These are phyloP conservation scores for Branchellion lobata DNA, from an alignment of 2,888 invertebrate genomes.

Conservation along the genomic window DNA sequence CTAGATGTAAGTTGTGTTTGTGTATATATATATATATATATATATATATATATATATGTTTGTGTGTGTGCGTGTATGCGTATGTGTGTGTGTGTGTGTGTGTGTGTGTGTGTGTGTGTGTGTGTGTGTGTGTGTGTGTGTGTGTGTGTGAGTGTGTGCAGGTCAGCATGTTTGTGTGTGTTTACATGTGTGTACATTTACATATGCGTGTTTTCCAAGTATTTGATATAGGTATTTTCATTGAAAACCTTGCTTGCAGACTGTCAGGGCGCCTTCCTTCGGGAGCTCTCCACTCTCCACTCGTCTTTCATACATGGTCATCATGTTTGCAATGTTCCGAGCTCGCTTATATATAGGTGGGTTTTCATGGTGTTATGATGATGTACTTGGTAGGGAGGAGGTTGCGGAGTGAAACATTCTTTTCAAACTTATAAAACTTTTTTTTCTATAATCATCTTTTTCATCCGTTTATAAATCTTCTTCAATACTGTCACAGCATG, in stretches of 20 bases:
- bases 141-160: slow-evolving; percentile 38
- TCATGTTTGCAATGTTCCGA: slow-evolving; percentile 82
- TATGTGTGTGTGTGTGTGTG: slow-evolving; percentile 46
- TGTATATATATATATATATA: neutral
- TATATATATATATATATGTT: slow-evolving; percentile 31
- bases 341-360: slow-evolving; percentile 76
- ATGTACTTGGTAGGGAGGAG: no score
- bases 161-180: neutral
- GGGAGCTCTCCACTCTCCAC: slow-evolving; percentile 69
- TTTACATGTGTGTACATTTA: no score
- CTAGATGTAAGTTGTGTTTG: slow-evolving; percentile 31
- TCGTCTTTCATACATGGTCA: slow-evolving; percentile 80
- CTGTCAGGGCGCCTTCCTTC: slow-evolving; percentile 40
- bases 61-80: slow-evolving; percentile 42
- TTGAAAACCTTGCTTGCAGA: slow-evolving; percentile 31
- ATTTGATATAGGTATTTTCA: no score
- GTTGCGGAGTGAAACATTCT: no score
- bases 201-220: no score
- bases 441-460: no score
- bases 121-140: slow-evolving; percentile 45
- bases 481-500: slow-evolving; percentile 67
- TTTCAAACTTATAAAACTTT: no score
- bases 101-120: slow-evolving; percentile 38
- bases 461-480: neutral
- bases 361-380: neutral